Base-by-base conservation (phyloP, 2,888 invertebrate species). In the Limenitis camilla region DNA sequence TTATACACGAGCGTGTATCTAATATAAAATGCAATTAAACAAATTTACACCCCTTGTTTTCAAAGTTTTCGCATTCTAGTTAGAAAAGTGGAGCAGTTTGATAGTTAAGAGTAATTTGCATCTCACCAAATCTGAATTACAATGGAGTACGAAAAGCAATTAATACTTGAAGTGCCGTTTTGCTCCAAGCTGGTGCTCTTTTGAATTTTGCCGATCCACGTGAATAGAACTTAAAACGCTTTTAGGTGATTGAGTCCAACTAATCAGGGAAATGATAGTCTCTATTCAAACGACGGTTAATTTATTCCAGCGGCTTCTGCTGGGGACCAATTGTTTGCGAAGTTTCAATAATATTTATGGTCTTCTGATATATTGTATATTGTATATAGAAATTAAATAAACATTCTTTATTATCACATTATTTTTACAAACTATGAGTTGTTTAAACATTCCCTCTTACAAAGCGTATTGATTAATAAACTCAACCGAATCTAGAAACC, bases 131-230 rank as follows among this genome's bases (percentile, higher is more conserved):
- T 78, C 82, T 79, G 83, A 83, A 84, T 85, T 70, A 82, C 82
- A 85, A 85, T 85, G 81, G 81, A 80, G 78, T 76, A 78, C 76
- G 76, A 79, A 85, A 84, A 83, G 83, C 85, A 85, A 85, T 85
- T 85, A 85, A 84, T 85, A 83, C 83, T 83, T 81, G 71, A 82
- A 84, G 82, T 81, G 77, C 72, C 73, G 73, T 81, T 78, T 77
- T 78, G 78, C 77, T 81, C 79, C 71, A 80, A 82, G 81, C 77
- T 80, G 81, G 81, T 80, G 83, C 81, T 84, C 83, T 81, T 83
- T 81, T 80, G 79, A 80, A 81, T 80, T 81, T 79, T 79, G 76
- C 47, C 58, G 49, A 56, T 52, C 52, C 47, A 76, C 73, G 75
- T 74, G 74, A 76, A 55, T 52, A 49, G 48, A 55, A 51, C 50